These are phyloP conservation scores for Chironomus tepperi DNA, from an alignment of 1,140 invertebrate genomes.

Conservation along the genomic window DNA sequence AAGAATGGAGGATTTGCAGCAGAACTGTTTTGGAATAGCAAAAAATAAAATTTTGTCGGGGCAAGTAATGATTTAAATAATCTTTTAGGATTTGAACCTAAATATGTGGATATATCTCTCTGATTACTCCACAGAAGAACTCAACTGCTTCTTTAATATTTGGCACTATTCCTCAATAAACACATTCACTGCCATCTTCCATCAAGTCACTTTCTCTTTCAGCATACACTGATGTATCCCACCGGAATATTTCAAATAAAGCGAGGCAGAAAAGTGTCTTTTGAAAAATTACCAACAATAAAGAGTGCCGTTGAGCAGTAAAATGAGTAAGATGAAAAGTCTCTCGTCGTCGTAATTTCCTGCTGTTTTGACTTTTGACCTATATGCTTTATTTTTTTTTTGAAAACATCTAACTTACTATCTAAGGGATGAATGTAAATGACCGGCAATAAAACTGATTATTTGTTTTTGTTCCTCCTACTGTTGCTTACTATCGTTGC, in stretches of 20 bases:
- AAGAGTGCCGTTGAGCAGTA: background rate
- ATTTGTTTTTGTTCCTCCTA: background rate
- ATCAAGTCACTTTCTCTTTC: background rate
- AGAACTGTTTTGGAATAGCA: too few relatives aligned
- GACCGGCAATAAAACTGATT: slow-evolving; percentile 6
- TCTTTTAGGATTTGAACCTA: too few relatives aligned
- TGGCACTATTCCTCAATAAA: too few relatives aligned
- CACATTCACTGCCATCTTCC: background rate
- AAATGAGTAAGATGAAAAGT: too few relatives aligned
- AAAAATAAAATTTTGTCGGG: too few relatives aligned
- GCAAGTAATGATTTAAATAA: too few relatives aligned
- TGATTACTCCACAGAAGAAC: too few relatives aligned
- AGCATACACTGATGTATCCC: too few relatives aligned
- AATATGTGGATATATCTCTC: too few relatives aligned
- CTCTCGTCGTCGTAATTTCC: background rate
- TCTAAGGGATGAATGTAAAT: background rate
- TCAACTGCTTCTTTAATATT: too few relatives aligned
- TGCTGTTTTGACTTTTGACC: slow-evolving; percentile 7
- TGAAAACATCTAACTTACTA: background rate
- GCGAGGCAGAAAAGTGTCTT: background rate
- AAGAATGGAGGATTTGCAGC: too few relatives aligned
- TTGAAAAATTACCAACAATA: slow-evolving; percentile 9
- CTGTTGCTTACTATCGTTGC: background rate
- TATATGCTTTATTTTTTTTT: background rate
- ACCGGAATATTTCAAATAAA: too few relatives aligned